Evolutionary conservation across 2,113 vertebrate genomes (phyloP).

Genomic region (Cavia porcellus): DNA sequence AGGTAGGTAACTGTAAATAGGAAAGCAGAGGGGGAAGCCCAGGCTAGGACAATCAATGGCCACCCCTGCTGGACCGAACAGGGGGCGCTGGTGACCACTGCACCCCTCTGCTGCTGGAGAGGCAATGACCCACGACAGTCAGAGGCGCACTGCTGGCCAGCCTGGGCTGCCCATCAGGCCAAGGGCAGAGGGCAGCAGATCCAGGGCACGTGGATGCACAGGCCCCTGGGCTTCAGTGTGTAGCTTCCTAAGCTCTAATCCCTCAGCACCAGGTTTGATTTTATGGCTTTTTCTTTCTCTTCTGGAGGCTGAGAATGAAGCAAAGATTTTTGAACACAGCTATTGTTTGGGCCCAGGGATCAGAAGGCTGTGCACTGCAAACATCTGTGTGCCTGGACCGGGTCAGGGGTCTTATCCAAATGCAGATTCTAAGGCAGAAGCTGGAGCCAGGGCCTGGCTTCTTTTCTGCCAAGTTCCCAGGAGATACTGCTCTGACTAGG

Average conservation of each 20-base stretch:
- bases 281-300: background rate
- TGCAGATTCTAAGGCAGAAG: background rate
- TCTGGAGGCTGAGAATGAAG: slow-evolving; percentile 30
- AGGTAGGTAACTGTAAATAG: slow-evolving; percentile 92
- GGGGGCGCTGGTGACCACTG: slow-evolving; percentile 29
- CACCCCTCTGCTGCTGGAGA: slow-evolving; percentile 5
- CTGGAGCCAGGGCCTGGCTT: background rate
- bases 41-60: slow-evolving; percentile 67
- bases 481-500: background rate
- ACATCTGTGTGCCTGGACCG: accelerated
- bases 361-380: background rate
- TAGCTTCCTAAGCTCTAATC: background rate
- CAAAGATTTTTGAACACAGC: background rate
- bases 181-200: background rate
- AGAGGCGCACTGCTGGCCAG: background rate
- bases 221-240: background rate
- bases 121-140: background rate
- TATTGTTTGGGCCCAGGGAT: background rate
- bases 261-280: background rate
- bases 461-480: background rate
- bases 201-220: background rate
- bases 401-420: background rate
- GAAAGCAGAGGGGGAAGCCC: slow-evolving; percentile 84
- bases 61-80: slow-evolving; percentile 33
- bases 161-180: background rate